Base-by-base conservation (phyloP, 1,140 invertebrate genomes). In the Meteorus sp. region DNA sequence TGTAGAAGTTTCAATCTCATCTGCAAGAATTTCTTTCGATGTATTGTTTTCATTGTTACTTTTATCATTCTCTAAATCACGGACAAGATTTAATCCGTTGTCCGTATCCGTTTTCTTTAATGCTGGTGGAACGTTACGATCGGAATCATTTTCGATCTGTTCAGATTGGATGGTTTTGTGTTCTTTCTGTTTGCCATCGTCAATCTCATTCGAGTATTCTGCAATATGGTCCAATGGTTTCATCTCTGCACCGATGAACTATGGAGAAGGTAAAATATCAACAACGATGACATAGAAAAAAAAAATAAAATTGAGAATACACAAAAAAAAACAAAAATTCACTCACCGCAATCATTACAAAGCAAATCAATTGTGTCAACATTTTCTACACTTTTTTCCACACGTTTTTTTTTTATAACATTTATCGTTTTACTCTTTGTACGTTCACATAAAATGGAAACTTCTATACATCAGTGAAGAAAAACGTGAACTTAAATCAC, bases 161-260 rank as follows among this genome's bases (percentile, higher is more conserved):
- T 43, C 27, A 31, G 37, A 35, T 22, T 15, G 20, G 2, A 29
- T 17, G 25, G 15, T 43, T 44, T 45, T 51, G n/a, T 51, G 17
- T n/a, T 56, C 22, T 25, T 15, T n/a, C 9, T 20, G 20, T 25
- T 23, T 43, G 1, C 20, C 56, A 20, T 8, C 11, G 5, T 39
- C 35, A 33, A 41, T 23, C 33, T 54, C 44, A 20, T 55, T 58
- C 15, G 27, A 19, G 22, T 25, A 27, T 7, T 41, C 56, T 4
- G 13, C 22, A 20, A 19, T 9, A 35, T n/a, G 19, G 2, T 51
- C 37, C 25, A 62, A 2, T 27, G 62, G 62, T 44, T 56, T 64
- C 17, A 56, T 59, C 29, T 55, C 35, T 9, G 52, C 45, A 7
- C 31, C 27, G 8, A 31, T 23, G 31, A 8, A 25, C 62, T 62